These are phyloP conservation scores for Brachyhypopomus occidentalis DNA, from an alignment of 2,113 vertebrate species.

Conservation along the genomic window DNA sequence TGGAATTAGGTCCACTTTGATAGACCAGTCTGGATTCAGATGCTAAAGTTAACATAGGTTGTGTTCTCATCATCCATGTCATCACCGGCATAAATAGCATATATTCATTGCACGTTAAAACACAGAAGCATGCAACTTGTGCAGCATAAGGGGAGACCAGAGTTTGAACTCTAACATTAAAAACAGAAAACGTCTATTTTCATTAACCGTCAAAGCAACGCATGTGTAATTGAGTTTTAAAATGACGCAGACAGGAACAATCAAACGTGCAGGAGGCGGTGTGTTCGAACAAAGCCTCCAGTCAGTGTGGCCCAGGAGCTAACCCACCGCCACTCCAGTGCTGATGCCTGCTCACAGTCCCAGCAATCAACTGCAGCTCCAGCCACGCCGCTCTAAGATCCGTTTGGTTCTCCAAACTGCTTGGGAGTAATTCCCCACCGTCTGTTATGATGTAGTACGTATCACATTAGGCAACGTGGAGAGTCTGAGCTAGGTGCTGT, in stretches of 20 bases:
- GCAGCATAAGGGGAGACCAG: neutral
- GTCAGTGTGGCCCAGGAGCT: slow-evolving; percentile 5
- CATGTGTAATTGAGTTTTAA: slow-evolving; percentile 49
- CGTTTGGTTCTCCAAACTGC: slow-evolving; percentile 1
- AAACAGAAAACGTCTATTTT: slow-evolving; percentile 40
- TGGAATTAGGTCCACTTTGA: neutral
- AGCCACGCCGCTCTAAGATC: slow-evolving; percentile 10
- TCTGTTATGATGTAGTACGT: slow-evolving; percentile 35
- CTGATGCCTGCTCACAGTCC: slow-evolving; percentile 5
- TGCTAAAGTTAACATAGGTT: neutral
- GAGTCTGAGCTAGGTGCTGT: slow-evolving; percentile 16
- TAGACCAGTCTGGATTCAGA: neutral
- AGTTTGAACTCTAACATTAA: slow-evolving; percentile 19
- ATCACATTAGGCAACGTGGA: slow-evolving; percentile 43
- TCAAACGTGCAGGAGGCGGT: slow-evolving; percentile 27
- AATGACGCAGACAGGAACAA: slow-evolving; percentile 47
- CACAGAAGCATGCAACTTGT: slow-evolving; percentile 2
- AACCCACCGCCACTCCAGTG: neutral
- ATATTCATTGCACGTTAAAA: slow-evolving; percentile 19
- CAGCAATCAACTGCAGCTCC: neutral
- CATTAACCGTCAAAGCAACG: slow-evolving; percentile 22
- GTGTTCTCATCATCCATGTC: slow-evolving; percentile 15
- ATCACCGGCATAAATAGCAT: slow-evolving; percentile 26
- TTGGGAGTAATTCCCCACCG: neutral
- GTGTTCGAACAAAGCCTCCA: slow-evolving; percentile 41